These are phyloP conservation scores for Lepus oiostolus DNA, from an alignment of 2,797 vertebrate species.

Conservation along the genomic window DNA sequence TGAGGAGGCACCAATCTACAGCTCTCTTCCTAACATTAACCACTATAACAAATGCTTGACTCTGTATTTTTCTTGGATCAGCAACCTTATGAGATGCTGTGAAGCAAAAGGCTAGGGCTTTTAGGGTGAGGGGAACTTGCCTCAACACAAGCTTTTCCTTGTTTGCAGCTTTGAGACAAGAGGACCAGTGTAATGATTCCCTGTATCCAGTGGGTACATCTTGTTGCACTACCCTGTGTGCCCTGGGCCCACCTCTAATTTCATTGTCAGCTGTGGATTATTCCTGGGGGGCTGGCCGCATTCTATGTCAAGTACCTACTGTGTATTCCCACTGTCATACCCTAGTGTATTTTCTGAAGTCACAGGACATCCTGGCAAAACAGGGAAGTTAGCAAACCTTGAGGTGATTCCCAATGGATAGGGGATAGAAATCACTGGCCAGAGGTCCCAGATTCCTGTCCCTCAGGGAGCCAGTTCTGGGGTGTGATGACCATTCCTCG, in stretches of 20 bases:
- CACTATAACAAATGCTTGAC: no score
- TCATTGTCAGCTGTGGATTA: neutral
- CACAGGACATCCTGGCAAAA: neutral
- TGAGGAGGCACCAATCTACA: no score
- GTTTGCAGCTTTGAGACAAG: neutral
- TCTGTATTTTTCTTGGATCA: no score
- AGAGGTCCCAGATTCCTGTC: neutral
- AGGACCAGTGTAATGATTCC: neutral
- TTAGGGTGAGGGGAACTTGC: neutral
- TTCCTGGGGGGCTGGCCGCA: neutral
- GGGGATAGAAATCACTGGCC: neutral
- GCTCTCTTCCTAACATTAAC: no score
- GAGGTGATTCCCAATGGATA: neutral
- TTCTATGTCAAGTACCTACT: neutral
- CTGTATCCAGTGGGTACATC: neutral
- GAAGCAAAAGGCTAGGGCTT: neutral
- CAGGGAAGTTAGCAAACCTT: neutral
- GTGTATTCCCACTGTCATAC: neutral
- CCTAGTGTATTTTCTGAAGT: neutral
- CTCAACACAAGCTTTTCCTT: neutral
- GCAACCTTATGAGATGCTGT: neutral
- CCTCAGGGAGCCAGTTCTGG: neutral
- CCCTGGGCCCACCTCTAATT: neutral
- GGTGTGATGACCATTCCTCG: neutral
- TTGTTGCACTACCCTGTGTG: neutral